Evolutionary conservation across 2,888 invertebrate genomes (phyloP).

Genomic region (Eilema griseolum): DNA sequence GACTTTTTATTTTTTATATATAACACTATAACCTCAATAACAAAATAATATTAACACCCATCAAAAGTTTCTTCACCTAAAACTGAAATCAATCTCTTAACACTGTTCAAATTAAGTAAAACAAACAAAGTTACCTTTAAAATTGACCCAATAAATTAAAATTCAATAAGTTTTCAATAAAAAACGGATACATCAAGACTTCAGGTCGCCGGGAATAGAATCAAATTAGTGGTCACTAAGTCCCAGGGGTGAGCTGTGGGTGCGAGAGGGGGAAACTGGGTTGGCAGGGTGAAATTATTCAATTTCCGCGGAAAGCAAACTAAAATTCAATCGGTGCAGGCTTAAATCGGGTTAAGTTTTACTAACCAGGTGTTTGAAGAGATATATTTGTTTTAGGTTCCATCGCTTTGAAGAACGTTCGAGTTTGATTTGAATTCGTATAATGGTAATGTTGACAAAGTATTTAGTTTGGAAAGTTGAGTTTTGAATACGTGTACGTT

Average conservation of each 20-base stretch:
- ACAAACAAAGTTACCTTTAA: not conserved
- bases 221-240: conserved; percentile 46
- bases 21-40: too few species aligned
- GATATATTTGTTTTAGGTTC: conserved; percentile 24
- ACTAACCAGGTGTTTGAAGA: conserved; percentile 8
- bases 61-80: not conserved
- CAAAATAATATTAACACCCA: too few species aligned
- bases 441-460: not conserved
- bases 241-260: conserved; percentile 16
- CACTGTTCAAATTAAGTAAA: too few species aligned
- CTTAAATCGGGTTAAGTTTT: conserved; percentile 45
- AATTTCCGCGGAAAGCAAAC: conserved; percentile 53
- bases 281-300: conserved; percentile 41
- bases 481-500: not conserved
- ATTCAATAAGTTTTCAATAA: conserved; percentile 30
- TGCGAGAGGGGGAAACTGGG: conserved; percentile 29
- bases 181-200: conserved; percentile 16
- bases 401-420: not conserved
- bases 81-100: not conserved
- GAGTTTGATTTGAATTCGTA: not conserved
- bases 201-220: conserved; percentile 33
- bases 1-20: too few species aligned
- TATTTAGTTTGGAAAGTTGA: not conserved
- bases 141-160: not conserved
- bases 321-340: conserved; percentile 49